A percentile compares a stretch with the other conserved stretches of the same genome.
phyloP scores from a whole-genome alignment of 2,797 vertebrate species.

The Nannoperca obscura region DNA sequence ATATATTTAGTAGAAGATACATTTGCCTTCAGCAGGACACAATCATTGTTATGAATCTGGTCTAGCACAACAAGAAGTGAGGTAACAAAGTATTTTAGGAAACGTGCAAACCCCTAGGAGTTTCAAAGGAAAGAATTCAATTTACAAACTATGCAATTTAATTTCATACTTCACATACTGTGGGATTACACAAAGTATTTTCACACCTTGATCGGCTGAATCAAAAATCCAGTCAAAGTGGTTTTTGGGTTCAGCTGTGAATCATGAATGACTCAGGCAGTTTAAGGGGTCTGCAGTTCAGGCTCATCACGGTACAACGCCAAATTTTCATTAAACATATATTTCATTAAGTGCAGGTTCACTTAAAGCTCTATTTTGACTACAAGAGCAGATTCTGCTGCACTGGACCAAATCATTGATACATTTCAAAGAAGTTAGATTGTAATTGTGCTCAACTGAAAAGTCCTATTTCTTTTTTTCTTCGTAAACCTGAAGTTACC shows the following conservation, averaged over 20 bases:
- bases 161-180: slow-evolving; percentile 22
- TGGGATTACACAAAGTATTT: slow-evolving; percentile 7
- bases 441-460: slow-evolving; percentile 20
- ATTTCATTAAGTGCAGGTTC: not conserved
- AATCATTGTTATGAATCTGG: slow-evolving; percentile 7
- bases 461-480: slow-evolving; percentile 26
- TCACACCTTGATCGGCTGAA: slow-evolving; percentile 25
- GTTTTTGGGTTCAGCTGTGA: slow-evolving; percentile 29
- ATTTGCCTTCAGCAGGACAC: slow-evolving; percentile 28
- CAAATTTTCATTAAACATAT: not conserved
- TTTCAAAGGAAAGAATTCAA: not conserved
- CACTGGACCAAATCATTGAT: slow-evolving; percentile 12
- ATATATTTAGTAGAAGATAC: slow-evolving; percentile 28
- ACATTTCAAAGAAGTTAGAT: slow-evolving; percentile 3
- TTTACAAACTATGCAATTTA: not conserved
- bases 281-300: not conserved
- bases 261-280: slow-evolving; percentile 32
- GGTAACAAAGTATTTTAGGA: not conserved
- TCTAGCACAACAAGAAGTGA: slow-evolving; percentile 8
- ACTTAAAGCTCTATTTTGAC: not conserved
- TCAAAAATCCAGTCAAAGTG: slow-evolving; percentile 27
- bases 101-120: not conserved
- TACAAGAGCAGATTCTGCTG: slow-evolving; percentile 3
- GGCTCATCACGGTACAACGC: not conserved
- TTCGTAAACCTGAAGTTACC: too few relatives aligned